These are phyloP conservation scores for Chaetogeoica ovagalla DNA, from an alignment of 2,888 invertebrate genomes.

Conservation along the genomic window DNA sequence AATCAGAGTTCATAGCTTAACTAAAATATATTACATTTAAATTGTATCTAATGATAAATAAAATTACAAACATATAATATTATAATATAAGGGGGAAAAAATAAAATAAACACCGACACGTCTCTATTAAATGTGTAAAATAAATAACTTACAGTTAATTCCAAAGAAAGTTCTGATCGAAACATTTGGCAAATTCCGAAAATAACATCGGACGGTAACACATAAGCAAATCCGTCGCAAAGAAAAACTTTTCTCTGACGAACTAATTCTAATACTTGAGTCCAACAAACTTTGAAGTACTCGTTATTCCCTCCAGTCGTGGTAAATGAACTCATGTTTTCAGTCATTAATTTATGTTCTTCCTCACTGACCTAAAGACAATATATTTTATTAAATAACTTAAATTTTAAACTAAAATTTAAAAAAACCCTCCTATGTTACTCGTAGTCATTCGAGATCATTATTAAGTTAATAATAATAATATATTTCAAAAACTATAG, in stretches of 20 bases:
- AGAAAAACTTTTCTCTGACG: slow-evolving; percentile 77
- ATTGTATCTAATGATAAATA: too few species aligned
- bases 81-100: too few species aligned
- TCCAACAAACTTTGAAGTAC: slow-evolving; percentile 83
- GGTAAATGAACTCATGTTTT: slow-evolving; percentile 66
- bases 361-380: slow-evolving; percentile 65
- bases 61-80: too few species aligned
- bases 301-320: slow-evolving; percentile 66
- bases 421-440: not conserved
- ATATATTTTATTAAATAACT: not conserved
- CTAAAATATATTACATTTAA: too few species aligned
- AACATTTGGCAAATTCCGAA: slow-evolving; percentile 80
- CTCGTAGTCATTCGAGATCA: too few species aligned
- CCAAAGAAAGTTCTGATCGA: slow-evolving; percentile 67
- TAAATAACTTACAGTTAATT: slow-evolving; percentile 53
- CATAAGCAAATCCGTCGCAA: slow-evolving; percentile 80
- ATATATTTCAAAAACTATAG: too few species aligned
- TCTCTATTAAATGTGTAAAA: too few species aligned
- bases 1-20: too few species aligned
- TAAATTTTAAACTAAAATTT: not conserved
- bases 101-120: too few species aligned
- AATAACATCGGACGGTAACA: slow-evolving; percentile 81
- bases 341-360: slow-evolving; percentile 69
- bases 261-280: slow-evolving; percentile 84
- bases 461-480: too few species aligned